Evolutionary conservation across 2,888 invertebrate genomes (phyloP), one percentile per base, ranked within the genome.

Genomic region (Polymixis lichenea): DNA sequence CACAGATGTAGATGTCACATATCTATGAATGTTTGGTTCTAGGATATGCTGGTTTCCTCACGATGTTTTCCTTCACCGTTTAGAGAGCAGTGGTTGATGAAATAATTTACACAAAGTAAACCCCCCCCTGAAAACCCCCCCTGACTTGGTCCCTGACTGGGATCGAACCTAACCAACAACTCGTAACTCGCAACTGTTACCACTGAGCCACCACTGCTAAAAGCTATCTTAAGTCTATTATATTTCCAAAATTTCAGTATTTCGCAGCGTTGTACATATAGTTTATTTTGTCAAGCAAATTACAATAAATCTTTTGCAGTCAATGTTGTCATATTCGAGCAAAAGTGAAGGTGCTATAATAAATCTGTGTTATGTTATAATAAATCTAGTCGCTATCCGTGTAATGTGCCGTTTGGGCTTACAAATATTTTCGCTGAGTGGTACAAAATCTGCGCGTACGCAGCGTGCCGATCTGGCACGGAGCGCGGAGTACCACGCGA

Each of bases 281-380:
- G 38, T 72, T 70, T 46, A 62, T 65, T 73, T 77, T 77, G 72
- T 82, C 43, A 64, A 68, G 68, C 49, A 80, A 82, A 85, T 81
- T 82, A 82, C 66, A 68, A 82, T 88, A 86, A 87, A 87, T 87
- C 82, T 78, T 83, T 75, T 53, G 43, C 49, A 77, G 75, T 77
- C 80, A 82, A 84, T 83, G 84, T 81, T 87, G 86, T 88, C 88
- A 88, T 84, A 86, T 87, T 83, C 78, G 22, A 86, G 79, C 86
- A 77, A 88, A 88, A 88, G 87, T 88, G 86, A 88, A 88, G 87
- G 88, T 88, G 86, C 84, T 62, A 82, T 88, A 87, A 88, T 88
- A 88, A 88, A 88, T 88, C 88, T 86, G 68, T 71, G 75, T 74
- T 77, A 79, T 82, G 80, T 87, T 85, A 81, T 66, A 86, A 88